Base-by-base conservation (phyloP, 2,797 vertebrate species). In the Sebastes minor region DNA sequence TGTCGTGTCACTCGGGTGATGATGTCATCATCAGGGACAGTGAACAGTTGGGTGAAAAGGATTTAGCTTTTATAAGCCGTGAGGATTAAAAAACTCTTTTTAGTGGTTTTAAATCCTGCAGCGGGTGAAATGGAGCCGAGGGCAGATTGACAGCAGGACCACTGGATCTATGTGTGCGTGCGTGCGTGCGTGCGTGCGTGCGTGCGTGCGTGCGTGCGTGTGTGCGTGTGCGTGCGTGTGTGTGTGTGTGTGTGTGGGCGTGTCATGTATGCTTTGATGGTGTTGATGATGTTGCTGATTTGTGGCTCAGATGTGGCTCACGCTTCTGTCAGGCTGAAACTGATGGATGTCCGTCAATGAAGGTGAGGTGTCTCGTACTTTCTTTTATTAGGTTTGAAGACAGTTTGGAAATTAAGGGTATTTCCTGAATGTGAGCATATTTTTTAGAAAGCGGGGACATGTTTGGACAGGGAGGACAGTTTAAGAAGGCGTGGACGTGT, bases 21-120 rank as follows among this genome's bases (percentile, higher is more conserved):
- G 81, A 86, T 76, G 84, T 85, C 86, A 71, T 70, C 68, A 0
- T 18, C 1, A 20, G 75, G 64, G 56, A 42, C 76, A 46, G 77
- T 0, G 74, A 81, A 78, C 88, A 83, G 87, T 81, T 81, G 87
- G 83, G 71, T 25, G 74, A 66, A 87, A 74, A 49, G 88, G 85
- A 89, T 91, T 93, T 78, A 86, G 27, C n/a, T 69, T 87, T 86
- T 74, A 67, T 88, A 89, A 87, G 52, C 85, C 42, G 16, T 3
- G 61, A 70, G 92, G 92, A 91, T 93, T 91, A 86, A 87, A 88
- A 87, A 71, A 74, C 52, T 76, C 59, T 83, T 73, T 88, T 77
- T 63, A 81, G 86, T 78, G 57, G 75, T 64, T 84, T 86, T 80
- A 88, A 90, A 89, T 87, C 81, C 85, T 22, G 52, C 53, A 33